phyloP scores from a whole-genome alignment of 2,113 vertebrate species.

The Pogona vitticeps region DNA sequence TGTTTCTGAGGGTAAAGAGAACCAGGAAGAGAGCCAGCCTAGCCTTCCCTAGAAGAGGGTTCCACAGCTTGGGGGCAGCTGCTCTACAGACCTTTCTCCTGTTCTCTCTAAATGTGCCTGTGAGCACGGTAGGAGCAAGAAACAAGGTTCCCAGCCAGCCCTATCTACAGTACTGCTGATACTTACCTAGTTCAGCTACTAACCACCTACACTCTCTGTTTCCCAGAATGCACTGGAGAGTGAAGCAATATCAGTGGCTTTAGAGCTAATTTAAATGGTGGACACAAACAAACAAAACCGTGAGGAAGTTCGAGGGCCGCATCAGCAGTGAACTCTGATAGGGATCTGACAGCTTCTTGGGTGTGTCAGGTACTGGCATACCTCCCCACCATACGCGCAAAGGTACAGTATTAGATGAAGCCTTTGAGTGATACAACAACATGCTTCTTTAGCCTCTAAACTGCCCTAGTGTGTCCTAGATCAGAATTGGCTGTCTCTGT shows the following conservation, averaged over 20 bases:
- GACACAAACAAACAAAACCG: too few species aligned
- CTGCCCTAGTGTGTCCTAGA: neutral
- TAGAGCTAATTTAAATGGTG: neutral
- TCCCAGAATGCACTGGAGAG: neutral
- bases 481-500: neutral
- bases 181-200: neutral
- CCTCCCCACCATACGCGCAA: neutral
- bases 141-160: too few species aligned
- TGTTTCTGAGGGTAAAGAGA: too few species aligned
- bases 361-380: neutral
- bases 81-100: too few species aligned
- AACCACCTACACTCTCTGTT: neutral
- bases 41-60: too few species aligned
- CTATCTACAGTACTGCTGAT: neutral
- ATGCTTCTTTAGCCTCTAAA: neutral
- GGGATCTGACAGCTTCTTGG: neutral
- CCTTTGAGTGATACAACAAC: neutral
- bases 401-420: neutral
- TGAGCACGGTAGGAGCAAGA: too few species aligned
- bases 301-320: neutral
- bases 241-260: neutral
- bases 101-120: too few species aligned
- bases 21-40: too few species aligned
- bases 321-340: neutral
- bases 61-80: too few species aligned